Evolutionary conservation across 2,888 invertebrate species (phyloP).

Genomic region (Tetanocera ferruginea): DNA sequence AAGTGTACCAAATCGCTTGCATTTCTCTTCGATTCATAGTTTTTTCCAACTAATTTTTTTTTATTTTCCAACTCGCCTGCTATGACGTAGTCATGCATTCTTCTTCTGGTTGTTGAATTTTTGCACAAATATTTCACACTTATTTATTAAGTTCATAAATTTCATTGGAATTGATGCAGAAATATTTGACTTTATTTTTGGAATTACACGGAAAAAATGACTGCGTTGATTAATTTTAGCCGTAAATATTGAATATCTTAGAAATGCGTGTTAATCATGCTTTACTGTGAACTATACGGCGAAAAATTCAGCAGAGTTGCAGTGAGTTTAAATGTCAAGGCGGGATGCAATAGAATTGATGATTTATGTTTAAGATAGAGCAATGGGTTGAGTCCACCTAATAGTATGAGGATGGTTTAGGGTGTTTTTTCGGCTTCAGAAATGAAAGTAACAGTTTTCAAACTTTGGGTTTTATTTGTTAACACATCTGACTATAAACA

Average conservation of each 20-base stretch:
- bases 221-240: neutral
- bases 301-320: too few relatives aligned
- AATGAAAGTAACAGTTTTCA: too few relatives aligned
- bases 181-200: neutral
- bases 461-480: too few relatives aligned
- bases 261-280: neutral
- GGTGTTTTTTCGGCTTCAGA: too few relatives aligned
- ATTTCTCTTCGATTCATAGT: neutral
- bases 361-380: too few relatives aligned
- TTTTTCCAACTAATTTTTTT: neutral
- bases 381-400: too few relatives aligned
- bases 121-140: neutral
- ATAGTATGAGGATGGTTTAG: too few relatives aligned
- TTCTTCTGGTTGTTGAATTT: neutral
- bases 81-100: neutral
- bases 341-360: too few relatives aligned
- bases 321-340: too few relatives aligned
- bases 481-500: too few relatives aligned
- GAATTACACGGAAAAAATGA: neutral
- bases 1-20: slow-evolving; percentile 22
- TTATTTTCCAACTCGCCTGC: neutral
- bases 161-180: neutral
- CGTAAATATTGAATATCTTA: neutral
- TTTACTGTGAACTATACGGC: too few relatives aligned
- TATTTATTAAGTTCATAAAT: neutral